phyloP scores from a whole-genome alignment of 2,888 invertebrate genomes.

The Pheosia tremula region DNA sequence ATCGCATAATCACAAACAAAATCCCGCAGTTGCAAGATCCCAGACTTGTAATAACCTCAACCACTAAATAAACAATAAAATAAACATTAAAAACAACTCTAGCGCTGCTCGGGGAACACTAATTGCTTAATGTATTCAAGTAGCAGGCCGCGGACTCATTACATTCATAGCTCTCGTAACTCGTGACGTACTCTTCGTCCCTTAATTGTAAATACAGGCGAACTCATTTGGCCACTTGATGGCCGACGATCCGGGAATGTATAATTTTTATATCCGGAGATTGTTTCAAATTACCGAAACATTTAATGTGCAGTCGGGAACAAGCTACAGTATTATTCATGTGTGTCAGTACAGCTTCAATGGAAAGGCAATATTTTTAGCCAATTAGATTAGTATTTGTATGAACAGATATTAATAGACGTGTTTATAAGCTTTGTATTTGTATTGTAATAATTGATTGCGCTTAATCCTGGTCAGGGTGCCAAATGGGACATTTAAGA shows the following conservation, averaged over 20 bases:
- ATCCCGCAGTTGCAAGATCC: too few species aligned
- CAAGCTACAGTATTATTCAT: too few species aligned
- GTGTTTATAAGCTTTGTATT: too few species aligned
- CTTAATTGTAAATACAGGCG: conserved; percentile 65
- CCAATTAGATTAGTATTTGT: too few species aligned
- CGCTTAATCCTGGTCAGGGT: too few species aligned
- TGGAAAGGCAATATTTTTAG: too few species aligned
- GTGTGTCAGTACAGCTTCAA: too few species aligned
- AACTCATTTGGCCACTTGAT: conserved; percentile 68
- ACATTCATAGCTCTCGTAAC: conserved; percentile 37
- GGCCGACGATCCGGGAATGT: conserved; percentile 58
- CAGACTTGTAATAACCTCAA: too few species aligned
- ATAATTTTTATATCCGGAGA: conserved; percentile 54
- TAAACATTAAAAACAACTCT: conserved; percentile 41
- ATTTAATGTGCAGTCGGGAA: conserved; percentile 12
- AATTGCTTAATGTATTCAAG: conserved; percentile 64
- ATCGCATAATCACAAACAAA: too few species aligned
- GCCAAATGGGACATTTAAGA: too few species aligned
- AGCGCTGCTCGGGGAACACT: conserved; percentile 28
- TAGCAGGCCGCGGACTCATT: conserved; percentile 46
- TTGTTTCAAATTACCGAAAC: conserved; percentile 34
- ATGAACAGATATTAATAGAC: too few species aligned
- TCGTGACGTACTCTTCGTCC: conserved; percentile 14
- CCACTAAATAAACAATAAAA: conserved; percentile 39
- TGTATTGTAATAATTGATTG: too few species aligned